Percentiles rank a stretch among this genome's conserved stretches.
These are phyloP conservation scores for Acanthosepion esculentum DNA, from an alignment of 2,888 invertebrate species.

Conservation along the genomic window DNA sequence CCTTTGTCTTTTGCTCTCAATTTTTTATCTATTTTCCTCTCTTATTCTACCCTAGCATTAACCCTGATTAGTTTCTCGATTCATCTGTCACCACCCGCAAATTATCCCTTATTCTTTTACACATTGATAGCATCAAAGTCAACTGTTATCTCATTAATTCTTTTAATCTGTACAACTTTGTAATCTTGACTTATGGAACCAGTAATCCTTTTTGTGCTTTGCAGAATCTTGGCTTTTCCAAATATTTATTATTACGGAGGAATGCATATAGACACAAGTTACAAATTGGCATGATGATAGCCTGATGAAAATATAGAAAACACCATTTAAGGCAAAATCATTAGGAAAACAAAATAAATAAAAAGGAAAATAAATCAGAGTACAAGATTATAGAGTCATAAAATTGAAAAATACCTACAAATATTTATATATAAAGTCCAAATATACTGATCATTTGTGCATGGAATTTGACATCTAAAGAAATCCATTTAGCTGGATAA, in stretches of 20 bases:
- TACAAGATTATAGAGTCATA: neutral
- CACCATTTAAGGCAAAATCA: neutral
- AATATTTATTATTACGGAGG: neutral
- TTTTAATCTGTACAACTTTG: neutral
- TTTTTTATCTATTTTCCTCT: neutral
- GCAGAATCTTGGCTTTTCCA: neutral
- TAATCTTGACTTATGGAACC: neutral
- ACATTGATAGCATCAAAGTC: neutral
- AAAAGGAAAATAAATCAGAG: neutral
- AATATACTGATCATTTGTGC: neutral
- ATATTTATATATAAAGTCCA: neutral
- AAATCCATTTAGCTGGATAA: neutral
- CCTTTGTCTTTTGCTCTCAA: neutral
- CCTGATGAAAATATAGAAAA: neutral
- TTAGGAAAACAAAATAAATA: neutral
- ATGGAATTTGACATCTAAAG: neutral
- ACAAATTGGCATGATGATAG: neutral
- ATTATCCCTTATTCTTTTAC: neutral
- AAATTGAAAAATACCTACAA: neutral
- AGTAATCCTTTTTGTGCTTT: too few species aligned
- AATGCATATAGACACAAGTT: neutral
- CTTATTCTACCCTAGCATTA: neutral
- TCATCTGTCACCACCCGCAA: neutral
- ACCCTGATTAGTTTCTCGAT: neutral
- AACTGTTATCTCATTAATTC: constrained; percentile 33